Conservation (phyloP, 2,888 invertebrate genomes). For the Tetranychus truncatus region DNA sequence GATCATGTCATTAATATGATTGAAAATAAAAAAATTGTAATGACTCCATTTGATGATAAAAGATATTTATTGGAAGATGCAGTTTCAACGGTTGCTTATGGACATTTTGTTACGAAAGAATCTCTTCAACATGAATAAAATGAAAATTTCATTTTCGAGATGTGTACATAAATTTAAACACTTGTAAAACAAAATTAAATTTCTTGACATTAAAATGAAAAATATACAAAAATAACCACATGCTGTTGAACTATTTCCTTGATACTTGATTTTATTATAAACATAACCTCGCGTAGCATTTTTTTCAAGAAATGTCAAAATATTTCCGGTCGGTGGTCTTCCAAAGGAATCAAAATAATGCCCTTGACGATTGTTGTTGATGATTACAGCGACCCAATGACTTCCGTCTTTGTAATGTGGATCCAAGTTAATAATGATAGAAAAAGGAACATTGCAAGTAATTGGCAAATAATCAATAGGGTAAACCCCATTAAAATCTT, state of each 20-base stretch:
- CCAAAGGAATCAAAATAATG: constrained; percentile 8
- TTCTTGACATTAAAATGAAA: background rate
- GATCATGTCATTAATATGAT: background rate
- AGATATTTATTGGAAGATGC: background rate
- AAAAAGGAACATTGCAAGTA: background rate
- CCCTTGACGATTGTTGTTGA: background rate
- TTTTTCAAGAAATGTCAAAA: background rate
- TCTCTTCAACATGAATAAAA: background rate
- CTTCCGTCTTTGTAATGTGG: background rate
- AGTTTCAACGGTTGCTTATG: background rate
- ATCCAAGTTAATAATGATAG: background rate
- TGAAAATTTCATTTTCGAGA: background rate
- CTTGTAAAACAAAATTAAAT: background rate
- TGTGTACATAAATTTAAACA: background rate
- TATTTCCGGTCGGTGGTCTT: background rate
- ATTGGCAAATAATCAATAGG: background rate
- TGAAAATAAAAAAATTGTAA: background rate
- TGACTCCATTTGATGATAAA: background rate
- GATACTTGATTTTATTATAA: background rate
- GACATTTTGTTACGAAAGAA: background rate
- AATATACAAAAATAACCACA: constrained; percentile 9
- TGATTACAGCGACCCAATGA: background rate
- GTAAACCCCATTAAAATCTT: background rate
- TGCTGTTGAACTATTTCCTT: background rate
- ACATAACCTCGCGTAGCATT: background rate